Percentiles rank a stretch among this genome's conserved stretches.
These are phyloP conservation scores for Aurelia aurita complex sp. Pacific DNA, from an alignment of 30 jellyfish, hydroid and myxozoan species.

Conservation along the genomic window DNA sequence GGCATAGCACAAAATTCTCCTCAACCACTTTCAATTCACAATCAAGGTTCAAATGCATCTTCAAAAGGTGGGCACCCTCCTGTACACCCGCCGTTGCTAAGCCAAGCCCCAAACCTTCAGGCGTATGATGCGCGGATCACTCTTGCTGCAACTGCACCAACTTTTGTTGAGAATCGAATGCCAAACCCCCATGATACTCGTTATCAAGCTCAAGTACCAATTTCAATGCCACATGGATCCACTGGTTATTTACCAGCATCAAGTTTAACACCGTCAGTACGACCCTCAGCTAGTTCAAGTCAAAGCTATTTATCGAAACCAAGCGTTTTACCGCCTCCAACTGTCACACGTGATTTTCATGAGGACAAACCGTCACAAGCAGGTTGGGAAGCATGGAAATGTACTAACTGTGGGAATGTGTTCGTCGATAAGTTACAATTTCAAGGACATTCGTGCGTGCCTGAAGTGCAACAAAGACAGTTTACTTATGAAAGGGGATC, in stretches of 20 bases:
- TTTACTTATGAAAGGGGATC: conserved; percentile 62
- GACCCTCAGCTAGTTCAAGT: conserved; percentile 58
- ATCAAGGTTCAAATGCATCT: conserved; percentile 58
- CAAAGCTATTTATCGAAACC: conserved; percentile 44
- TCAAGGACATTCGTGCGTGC: conserved; percentile 81
- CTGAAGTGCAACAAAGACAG: conserved; percentile 60
- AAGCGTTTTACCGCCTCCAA: conserved; percentile 45
- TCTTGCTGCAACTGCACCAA: conserved; percentile 42
- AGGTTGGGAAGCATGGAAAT: conserved; percentile 86
- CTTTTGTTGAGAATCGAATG: conserved; percentile 54
- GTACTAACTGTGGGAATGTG: conserved; percentile 78
- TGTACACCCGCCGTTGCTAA: conserved; percentile 91
- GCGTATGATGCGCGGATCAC: conserved; percentile 55
- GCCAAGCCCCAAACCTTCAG: conserved; percentile 88
- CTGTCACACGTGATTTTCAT: conserved; percentile 46
- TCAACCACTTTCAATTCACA: conserved; percentile 67
- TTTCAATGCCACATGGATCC: conserved; percentile 54
- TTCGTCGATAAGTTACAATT: conserved; percentile 71
- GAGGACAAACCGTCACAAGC: conserved; percentile 53
- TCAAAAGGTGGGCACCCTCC: conserved; percentile 73
- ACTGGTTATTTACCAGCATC: conserved; percentile 46
- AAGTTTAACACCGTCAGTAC: conserved; percentile 42
- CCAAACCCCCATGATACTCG: conserved; percentile 67
- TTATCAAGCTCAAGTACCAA: conserved; percentile 58
- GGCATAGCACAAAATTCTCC: conserved; percentile 71